Percentiles rank a stretch among this genome's conserved stretches.
phyloP scores from a whole-genome alignment of 2,113 vertebrate species.

The Syngnathus typhle region DNA sequence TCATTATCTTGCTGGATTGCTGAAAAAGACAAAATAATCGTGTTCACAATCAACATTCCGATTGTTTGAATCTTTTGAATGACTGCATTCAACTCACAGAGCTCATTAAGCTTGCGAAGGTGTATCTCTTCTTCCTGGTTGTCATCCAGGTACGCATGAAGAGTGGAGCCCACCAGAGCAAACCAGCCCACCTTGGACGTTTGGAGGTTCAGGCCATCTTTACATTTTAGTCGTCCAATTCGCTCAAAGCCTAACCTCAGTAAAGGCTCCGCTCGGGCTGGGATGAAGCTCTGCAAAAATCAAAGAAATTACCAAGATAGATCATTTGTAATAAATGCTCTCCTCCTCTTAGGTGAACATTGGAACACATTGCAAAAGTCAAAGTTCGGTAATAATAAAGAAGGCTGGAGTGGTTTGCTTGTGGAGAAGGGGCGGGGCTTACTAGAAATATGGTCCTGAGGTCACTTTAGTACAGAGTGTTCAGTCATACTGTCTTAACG shows the following conservation, averaged over 20 bases:
- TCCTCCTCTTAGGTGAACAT: background rate
- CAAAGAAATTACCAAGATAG: background rate
- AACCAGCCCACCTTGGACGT: constrained; percentile 84
- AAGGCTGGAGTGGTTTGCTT: background rate
- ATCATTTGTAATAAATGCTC: background rate
- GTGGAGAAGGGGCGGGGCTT: background rate
- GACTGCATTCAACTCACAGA: constrained; percentile 75
- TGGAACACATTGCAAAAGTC: background rate
- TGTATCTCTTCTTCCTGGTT: constrained; percentile 77
- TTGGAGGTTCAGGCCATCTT: constrained; percentile 87
- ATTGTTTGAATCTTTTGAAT: background rate
- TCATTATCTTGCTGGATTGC: constrained; percentile 84
- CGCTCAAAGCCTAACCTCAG: constrained; percentile 79
- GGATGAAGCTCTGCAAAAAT: constrained; percentile 74
- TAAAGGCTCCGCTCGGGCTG: constrained; percentile 74
- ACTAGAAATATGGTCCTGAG: background rate
- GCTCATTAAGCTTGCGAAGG: constrained; percentile 86
- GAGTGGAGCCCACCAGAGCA: constrained; percentile 74
- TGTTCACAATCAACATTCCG: background rate
- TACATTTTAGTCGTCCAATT: constrained; percentile 82
- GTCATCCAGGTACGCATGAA: constrained; percentile 70
- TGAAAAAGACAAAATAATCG: constrained; percentile 44
- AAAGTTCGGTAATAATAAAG: background rate
- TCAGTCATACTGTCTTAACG: background rate
- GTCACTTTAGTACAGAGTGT: background rate